Conservation (phyloP, 2,113 vertebrate genomes). For the Indri indri region DNA sequence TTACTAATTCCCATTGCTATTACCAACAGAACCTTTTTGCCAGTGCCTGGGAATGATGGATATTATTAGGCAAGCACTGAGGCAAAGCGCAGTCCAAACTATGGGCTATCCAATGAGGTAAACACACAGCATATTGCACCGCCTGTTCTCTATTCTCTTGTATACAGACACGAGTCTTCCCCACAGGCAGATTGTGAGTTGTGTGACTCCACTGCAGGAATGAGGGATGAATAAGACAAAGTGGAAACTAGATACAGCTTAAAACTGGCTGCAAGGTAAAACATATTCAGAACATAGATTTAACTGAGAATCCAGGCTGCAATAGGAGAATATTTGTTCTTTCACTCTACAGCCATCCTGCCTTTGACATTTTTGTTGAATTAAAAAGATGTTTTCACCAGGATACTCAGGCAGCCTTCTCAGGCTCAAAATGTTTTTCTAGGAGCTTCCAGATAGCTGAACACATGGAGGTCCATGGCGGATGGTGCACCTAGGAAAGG, state of each 20-base stretch:
- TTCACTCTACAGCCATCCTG: too few relatives aligned
- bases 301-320: neutral
- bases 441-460: too few relatives aligned
- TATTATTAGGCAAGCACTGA: neutral
- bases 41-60: neutral
- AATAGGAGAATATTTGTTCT: neutral
- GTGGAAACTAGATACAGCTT: neutral
- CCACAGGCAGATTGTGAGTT: neutral
- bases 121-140: too few relatives aligned
- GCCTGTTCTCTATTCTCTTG: neutral
- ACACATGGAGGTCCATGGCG: too few relatives aligned
- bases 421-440: neutral
- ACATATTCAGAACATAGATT: neutral
- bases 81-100: neutral
- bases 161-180: neutral
- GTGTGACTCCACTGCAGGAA: neutral
- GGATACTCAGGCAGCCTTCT: neutral
- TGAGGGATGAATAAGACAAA: neutral
- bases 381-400: neutral
- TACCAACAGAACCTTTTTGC: neutral
- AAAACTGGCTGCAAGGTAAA: neutral
- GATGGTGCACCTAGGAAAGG: too few relatives aligned
- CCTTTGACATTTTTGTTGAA: neutral
- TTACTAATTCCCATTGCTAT: neutral
- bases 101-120: neutral